Percentiles rank a stretch among this genome's conserved stretches.
Evolutionary conservation across 2,888 invertebrate genomes (phyloP).

Genomic region (Peribatodes rhomboidaria): DNA sequence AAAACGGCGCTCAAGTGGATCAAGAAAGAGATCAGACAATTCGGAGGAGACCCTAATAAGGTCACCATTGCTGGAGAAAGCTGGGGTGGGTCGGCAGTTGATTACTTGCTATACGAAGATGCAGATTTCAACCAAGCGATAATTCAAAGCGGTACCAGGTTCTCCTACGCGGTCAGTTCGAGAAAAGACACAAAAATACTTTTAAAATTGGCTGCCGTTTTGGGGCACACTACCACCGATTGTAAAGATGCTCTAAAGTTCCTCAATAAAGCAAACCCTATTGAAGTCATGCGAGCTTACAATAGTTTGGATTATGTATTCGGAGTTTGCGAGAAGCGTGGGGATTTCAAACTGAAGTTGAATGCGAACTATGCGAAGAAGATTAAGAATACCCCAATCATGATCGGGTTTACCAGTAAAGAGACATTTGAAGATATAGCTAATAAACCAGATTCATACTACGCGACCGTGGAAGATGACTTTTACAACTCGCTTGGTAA

Average conservation of each 20-base stretch:
- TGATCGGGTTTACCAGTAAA: constrained; percentile 63
- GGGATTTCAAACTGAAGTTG: constrained; percentile 41
- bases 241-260: constrained; percentile 56
- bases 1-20: constrained; percentile 67
- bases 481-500: constrained; percentile 45
- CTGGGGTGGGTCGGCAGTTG: constrained; percentile 68
- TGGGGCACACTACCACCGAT: constrained; percentile 54
- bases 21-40: constrained; percentile 62
- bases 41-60: constrained; percentile 64
- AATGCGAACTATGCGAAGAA: constrained; percentile 53
- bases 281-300: constrained; percentile 56
- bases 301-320: constrained; percentile 48
- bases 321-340: constrained; percentile 50
- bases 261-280: constrained; percentile 54
- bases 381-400: constrained; percentile 51
- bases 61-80: constrained; percentile 72
- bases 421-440: constrained; percentile 56
- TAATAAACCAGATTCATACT: constrained; percentile 49
- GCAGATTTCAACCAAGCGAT: constrained; percentile 64
- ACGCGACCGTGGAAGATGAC: constrained; percentile 36
- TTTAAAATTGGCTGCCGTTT: constrained; percentile 56
- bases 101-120: constrained; percentile 65
- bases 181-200: constrained; percentile 57
- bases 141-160: constrained; percentile 64
- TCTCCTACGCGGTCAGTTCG: constrained; percentile 52